Conservation (phyloP, 2,888 invertebrate genomes). For the Phortica okadai region DNA sequence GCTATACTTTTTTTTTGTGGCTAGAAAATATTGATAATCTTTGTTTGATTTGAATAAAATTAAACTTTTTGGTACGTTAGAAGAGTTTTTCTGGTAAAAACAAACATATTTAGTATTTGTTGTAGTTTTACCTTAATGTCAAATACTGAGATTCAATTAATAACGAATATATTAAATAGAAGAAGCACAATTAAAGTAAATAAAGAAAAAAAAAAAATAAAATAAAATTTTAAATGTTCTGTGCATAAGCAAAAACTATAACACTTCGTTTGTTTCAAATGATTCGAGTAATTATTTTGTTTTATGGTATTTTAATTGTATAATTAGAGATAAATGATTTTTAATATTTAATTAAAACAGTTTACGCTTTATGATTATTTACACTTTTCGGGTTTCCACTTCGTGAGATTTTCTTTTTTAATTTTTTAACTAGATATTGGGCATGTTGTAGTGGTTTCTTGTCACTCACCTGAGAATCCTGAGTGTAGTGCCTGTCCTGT, state of each 20-base stretch:
- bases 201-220: not conserved
- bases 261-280: not conserved
- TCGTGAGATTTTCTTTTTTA: constrained; percentile 2
- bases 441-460: not conserved
- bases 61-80: too few species aligned
- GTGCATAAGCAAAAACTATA: too few species aligned
- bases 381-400: not conserved
- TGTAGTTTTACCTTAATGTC: too few species aligned
- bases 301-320: not conserved
- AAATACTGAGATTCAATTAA: too few species aligned
- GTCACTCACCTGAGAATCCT: constrained; percentile 81
- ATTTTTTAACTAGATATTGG: not conserved
- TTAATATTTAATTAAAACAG: constrained; percentile 17
- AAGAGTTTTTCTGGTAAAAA: too few species aligned
- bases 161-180: too few species aligned
- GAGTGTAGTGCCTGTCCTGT: constrained; percentile 81
- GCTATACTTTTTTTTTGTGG: too few species aligned
- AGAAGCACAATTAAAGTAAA: not conserved
- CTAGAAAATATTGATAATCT: too few species aligned
- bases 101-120: too few species aligned
- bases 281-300: not conserved
- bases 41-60: too few species aligned
- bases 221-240: too few species aligned
- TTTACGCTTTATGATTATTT: constrained; percentile 3
- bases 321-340: constrained; percentile 21